Evolutionary conservation across 2,113 vertebrate genomes (phyloP).

Genomic region (Oxyruncus cristatus): DNA sequence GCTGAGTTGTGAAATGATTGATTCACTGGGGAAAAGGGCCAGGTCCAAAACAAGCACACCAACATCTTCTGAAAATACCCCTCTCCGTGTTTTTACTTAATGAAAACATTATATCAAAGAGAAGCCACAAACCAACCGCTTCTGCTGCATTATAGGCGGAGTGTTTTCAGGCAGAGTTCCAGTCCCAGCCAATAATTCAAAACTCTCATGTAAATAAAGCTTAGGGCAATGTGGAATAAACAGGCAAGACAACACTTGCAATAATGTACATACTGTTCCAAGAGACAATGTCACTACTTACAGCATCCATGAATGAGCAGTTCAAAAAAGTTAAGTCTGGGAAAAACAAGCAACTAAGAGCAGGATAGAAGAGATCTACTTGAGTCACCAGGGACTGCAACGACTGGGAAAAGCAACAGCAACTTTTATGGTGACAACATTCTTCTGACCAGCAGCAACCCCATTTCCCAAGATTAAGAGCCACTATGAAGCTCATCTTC

Average conservation of each 20-base stretch:
- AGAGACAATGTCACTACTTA: not conserved
- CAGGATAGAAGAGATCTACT: not conserved
- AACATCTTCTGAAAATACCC: not conserved
- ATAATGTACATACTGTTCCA: not conserved
- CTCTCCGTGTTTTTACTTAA: not conserved
- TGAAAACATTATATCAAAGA: slow-evolving; percentile 36
- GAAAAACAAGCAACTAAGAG: not conserved
- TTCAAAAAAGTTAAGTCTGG: not conserved
- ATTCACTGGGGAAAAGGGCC: slow-evolving; percentile 9
- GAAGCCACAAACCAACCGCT: slow-evolving; percentile 16
- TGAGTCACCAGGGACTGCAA: not conserved
- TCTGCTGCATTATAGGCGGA: not conserved
- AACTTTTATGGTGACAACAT: not conserved
- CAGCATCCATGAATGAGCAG: not conserved
- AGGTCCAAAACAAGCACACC: not conserved
- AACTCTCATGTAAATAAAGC: slow-evolving; percentile 35
- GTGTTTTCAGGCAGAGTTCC: slow-evolving; percentile 6
- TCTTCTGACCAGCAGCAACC: not conserved
- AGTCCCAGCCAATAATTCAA: not conserved
- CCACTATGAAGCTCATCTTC: not conserved
- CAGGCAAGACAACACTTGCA: not conserved
- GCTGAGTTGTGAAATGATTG: not conserved
- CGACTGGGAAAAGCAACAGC: not conserved
- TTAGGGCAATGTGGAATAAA: not conserved
- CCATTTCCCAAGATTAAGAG: not conserved